Evolutionary conservation across 2,888 invertebrate species (phyloP).

Genomic region (Stictocephala bisonia): DNA sequence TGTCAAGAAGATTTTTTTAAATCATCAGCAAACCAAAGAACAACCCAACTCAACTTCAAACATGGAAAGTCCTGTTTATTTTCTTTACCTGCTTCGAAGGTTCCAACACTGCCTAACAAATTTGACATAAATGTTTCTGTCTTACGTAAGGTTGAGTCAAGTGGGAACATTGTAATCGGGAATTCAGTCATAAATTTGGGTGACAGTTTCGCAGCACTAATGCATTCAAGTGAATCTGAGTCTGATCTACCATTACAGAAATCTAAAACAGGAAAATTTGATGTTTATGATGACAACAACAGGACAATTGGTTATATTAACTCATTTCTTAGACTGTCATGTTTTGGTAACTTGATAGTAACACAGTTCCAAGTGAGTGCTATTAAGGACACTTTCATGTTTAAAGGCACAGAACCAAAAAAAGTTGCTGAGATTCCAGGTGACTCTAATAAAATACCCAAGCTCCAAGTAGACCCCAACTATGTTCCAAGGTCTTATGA

Average conservation of each 20-base stretch:
- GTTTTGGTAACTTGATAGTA: constrained; percentile 61
- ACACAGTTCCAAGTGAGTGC: constrained; percentile 59
- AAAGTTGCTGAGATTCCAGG: constrained; percentile 48
- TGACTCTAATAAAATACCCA: not conserved
- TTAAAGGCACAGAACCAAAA: constrained; percentile 59
- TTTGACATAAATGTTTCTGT: constrained; percentile 49
- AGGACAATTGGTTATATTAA: constrained; percentile 60
- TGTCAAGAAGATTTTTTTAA: constrained; percentile 53
- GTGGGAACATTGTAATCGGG: constrained; percentile 42
- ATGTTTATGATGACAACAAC: constrained; percentile 52
- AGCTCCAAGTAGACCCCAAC: constrained; percentile 30
- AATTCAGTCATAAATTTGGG: constrained; percentile 50
- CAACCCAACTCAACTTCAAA: constrained; percentile 47
- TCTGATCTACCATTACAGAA: constrained; percentile 8
- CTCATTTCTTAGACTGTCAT: constrained; percentile 61
- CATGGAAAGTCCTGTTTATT: constrained; percentile 57
- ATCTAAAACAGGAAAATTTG: constrained; percentile 46
- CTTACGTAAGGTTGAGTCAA: constrained; percentile 4
- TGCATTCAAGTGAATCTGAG: constrained; percentile 41
- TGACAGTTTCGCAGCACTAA: constrained; percentile 51
- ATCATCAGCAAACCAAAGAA: constrained; percentile 4
- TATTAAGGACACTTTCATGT: constrained; percentile 59
- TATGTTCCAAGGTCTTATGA: constrained; percentile 18
- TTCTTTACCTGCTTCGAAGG: not conserved
- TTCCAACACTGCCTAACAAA: not conserved